phyloP scores from a whole-genome alignment of 2,797 vertebrate genomes.

The Aldrovandia affinis region DNA sequence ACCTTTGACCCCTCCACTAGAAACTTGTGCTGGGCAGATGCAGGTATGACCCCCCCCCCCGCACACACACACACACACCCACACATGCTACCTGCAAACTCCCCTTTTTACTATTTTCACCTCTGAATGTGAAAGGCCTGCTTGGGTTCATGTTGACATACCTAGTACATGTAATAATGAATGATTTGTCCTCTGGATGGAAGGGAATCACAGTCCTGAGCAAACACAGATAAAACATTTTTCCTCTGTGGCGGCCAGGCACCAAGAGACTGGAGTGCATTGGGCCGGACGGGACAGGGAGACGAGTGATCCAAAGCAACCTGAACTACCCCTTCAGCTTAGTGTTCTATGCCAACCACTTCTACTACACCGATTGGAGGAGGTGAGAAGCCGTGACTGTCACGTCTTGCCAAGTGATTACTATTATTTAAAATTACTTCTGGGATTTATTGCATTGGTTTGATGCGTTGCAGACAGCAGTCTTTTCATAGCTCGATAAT shows the following conservation, averaged over 20 bases:
- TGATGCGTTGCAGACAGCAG: too few species aligned
- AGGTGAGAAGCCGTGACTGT: conserved; percentile 69
- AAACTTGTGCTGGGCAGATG: conserved; percentile 81
- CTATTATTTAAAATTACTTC: too few species aligned
- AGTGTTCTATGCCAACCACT: conserved; percentile 84
- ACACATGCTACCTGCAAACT: background rate
- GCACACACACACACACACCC: background rate
- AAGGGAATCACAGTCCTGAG: too few species aligned
- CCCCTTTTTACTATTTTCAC: background rate
- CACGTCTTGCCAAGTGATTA: too few species aligned
- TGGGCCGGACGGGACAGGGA: conserved; percentile 78
- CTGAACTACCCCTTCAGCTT: conserved; percentile 96
- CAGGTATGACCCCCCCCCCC: conserved; percentile 63
- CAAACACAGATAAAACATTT: background rate
- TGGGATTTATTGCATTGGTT: too few species aligned
- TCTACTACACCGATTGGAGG: conserved; percentile 97
- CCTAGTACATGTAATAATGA: background rate
- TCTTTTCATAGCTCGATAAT: too few species aligned
- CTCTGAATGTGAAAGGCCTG: background rate
- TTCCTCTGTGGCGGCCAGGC: conserved; percentile 67
- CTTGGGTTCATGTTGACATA: background rate
- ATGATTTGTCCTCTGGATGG: background rate
- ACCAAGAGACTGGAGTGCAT: conserved; percentile 93
- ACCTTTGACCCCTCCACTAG: conserved; percentile 79
- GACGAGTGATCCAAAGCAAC: conserved; percentile 78